A percentile compares a stretch with the other conserved stretches of the same genome.
Conservation (phyloP, 2,113 vertebrate species). For the Chlorodrepanis virens region DNA sequence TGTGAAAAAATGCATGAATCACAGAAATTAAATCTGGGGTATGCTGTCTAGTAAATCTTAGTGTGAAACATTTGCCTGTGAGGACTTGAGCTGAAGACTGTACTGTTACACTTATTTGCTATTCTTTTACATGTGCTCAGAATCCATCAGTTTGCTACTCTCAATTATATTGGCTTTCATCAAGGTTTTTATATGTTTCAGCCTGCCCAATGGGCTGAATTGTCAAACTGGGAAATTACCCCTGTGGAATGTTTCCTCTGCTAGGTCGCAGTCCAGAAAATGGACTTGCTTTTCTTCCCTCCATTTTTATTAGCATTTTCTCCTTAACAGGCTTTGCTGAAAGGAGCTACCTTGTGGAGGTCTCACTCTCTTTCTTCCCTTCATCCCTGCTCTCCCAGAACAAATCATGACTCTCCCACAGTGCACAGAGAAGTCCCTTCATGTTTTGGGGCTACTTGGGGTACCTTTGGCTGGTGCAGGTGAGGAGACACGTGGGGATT, state of each 20-base stretch:
- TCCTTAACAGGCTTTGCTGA: neutral
- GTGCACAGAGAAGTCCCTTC: neutral
- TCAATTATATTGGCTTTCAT: neutral
- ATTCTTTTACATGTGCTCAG: neutral
- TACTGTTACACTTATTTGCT: neutral
- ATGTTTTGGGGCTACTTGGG: neutral
- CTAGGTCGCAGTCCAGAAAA: neutral
- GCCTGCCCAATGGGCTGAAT: neutral
- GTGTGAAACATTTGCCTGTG: neutral
- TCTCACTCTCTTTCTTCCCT: neutral
- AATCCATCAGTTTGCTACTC: neutral
- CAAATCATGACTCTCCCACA: neutral
- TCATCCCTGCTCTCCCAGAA: neutral
- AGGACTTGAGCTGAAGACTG: neutral
- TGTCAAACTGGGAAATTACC: neutral
- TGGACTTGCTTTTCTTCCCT: neutral
- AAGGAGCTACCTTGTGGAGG: neutral
- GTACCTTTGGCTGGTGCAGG: neutral
- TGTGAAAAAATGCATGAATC: neutral
- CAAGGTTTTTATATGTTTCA: neutral
- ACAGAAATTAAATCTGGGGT: neutral
- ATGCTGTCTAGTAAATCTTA: neutral
- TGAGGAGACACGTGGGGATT: fast-evolving
- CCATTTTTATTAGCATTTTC: neutral
- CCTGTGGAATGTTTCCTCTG: neutral